Base-by-base conservation (phyloP, 2,797 vertebrate genomes). In the Anguilla anguilla region DNA sequence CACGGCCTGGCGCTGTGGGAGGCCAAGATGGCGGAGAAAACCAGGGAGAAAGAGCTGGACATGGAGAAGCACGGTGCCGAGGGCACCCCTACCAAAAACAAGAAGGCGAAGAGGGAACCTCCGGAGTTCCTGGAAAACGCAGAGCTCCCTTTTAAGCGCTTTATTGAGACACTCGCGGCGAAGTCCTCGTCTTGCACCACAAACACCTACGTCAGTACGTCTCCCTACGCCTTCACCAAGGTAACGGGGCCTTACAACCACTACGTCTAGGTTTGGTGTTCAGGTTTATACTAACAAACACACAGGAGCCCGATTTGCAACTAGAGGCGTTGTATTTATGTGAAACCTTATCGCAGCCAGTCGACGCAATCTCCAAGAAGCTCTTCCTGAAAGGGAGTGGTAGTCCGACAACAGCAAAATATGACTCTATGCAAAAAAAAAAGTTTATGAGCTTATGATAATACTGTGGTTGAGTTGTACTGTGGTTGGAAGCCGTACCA, bases 221-320 rank as follows among this genome's bases (percentile, higher is more conserved):
- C 97, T 93, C 98, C 99, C 53, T 99, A 99, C 90, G 98, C 98
- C 96, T 99, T 97, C 93, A 99, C 98, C 86, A 98, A 97, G 96
- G 98, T 99, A 95, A 99, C 99, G 57, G 99, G 99, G 94, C 98
- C 98, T 95, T 99, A 99, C 95, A 99, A 96, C 95, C 94, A 96
- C 90, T 99, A 97, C 90, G 94, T 97, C 84, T 99, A 96, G 95
- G 91, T 13, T 74, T 84, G 77, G 5, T 46, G 61, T 88, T 88
- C 87, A 88, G 87, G 87, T 88, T 84, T 59, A 53, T 77, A 39
- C 19, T 25, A 39, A n/a, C 83, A 49, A 57, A 79, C 25, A 35
- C 72, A 57, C 82, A 43, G 57, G 82, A 85, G 22, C 84, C 43
- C 35, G 17, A 39, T 85, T 83, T 77, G 91, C 69, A 90, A 88